Evolutionary conservation across 2,113 vertebrate genomes (phyloP).

Genomic region (Hippocampus comes): DNA sequence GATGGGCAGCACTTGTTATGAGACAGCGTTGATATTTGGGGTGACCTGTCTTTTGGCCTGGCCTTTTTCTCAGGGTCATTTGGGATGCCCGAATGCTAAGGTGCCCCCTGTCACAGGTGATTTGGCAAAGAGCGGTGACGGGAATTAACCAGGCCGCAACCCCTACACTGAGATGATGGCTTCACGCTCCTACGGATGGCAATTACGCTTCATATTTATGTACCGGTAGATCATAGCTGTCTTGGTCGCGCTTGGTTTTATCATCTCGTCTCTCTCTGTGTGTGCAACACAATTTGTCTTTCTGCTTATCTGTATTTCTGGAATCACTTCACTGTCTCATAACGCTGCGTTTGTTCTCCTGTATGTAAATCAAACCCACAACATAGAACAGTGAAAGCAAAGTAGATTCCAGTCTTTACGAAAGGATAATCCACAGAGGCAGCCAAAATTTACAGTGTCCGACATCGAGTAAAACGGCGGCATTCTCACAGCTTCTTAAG

Average conservation of each 20-base stretch:
- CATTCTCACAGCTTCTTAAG: no score
- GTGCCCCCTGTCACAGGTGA: slow-evolving; percentile 67
- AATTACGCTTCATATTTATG: slow-evolving; percentile 76
- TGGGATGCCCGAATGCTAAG: slow-evolving; percentile 18
- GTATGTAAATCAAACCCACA: neutral
- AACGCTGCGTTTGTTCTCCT: slow-evolving; percentile 15
- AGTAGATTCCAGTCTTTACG: neutral
- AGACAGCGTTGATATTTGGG: slow-evolving; percentile 16
- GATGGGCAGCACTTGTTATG: slow-evolving; percentile 2
- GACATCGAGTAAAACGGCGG: no score
- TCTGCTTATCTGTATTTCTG: neutral
- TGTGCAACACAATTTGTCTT: slow-evolving; percentile 4
- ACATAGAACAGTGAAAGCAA: slow-evolving; percentile 11
- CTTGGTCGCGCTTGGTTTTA: slow-evolving; percentile 22
- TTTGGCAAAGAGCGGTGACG: slow-evolving; percentile 43
- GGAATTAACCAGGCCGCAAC: slow-evolving; percentile 73
- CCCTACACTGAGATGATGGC: slow-evolving; percentile 29
- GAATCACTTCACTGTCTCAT: slow-evolving; percentile 1
- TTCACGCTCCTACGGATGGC: slow-evolving; percentile 71
- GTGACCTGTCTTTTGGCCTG: slow-evolving; percentile 29
- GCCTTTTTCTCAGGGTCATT: slow-evolving; percentile 37
- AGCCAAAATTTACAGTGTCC: no score
- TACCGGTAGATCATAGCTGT: slow-evolving; percentile 76
- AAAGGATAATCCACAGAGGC: neutral
- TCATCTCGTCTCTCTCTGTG: slow-evolving; percentile 3